phyloP scores from a whole-genome alignment of 2,113 vertebrate species.

The Poicephalus gulielmi region DNA sequence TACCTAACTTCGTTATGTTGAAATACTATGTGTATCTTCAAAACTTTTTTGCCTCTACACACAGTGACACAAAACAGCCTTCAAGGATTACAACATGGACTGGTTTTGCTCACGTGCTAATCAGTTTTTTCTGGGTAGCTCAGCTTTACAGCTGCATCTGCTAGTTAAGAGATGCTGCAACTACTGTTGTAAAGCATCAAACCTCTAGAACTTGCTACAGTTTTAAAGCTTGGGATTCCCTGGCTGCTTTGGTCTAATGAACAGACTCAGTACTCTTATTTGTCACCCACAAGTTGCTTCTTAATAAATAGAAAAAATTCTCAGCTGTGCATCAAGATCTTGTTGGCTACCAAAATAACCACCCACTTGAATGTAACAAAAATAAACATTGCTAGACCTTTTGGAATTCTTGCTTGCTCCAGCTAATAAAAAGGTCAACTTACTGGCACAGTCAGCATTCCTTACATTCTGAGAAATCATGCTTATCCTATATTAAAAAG shows the following conservation, averaged over 20 bases:
- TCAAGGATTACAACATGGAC: not conserved
- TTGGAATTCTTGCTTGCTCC: not conserved
- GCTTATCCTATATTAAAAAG: not conserved
- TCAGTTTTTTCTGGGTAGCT: not conserved
- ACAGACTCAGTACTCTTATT: not conserved
- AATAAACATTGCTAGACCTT: not conserved
- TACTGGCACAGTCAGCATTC: not conserved
- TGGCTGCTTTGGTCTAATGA: not conserved
- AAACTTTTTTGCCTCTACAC: not conserved
- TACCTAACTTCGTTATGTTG: not conserved
- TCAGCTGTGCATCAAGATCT: conserved; percentile 15
- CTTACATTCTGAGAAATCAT: not conserved
- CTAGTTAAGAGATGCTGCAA: not conserved
- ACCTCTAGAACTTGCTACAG: not conserved
- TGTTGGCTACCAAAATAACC: conserved; percentile 12
- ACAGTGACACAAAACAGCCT: not conserved
- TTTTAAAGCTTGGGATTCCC: not conserved
- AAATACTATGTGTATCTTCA: not conserved
- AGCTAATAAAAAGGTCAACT: not conserved
- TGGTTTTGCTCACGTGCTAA: not conserved
- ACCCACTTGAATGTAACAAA: not conserved
- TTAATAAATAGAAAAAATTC: conserved; percentile 28
- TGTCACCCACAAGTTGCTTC: not conserved
- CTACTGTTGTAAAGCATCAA: not conserved
- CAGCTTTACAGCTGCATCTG: not conserved